Evolutionary conservation across 1,140 invertebrate species (phyloP), one percentile per base, ranked within the genome.

Genomic region (Heliconius nattereri): DNA sequence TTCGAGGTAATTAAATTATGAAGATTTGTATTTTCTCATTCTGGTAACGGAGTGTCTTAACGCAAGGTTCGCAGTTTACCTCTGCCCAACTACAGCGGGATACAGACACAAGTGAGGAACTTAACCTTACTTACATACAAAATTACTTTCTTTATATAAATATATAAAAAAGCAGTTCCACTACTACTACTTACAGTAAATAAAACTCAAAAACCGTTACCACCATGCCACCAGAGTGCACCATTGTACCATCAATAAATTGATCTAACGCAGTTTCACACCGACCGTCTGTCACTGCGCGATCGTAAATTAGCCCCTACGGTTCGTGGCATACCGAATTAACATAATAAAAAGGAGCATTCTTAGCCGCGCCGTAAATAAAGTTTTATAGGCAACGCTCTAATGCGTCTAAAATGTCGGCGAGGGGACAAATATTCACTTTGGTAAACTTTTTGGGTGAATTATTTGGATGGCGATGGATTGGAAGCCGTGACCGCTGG

Each of bases 301-400:
- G 78, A 40, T 84, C 86, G 82, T 89, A 90, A 87, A 89, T 89
- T 86, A 89, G 81, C 81, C 73, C 78, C 79, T 82, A 80, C 49
- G 71, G 71, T 78, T 79, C 81, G 80, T 78, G 79, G 72, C 71
- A 74, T 79, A 78, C 75, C 57, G 87, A 85, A 91, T 91, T 91
- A 90, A 86, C 90, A 91, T 91, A 90, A 91, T 90, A 91, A 91
- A 90, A 90, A 88, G 85, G 86, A 87, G 78, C 87, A 89, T 89
- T 88, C 87, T 87, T 86, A 85, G 79, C 79, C 57, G 54, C 85
- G 81, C 84, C 85, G 88, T 91, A 91, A 91, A 91, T 91, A 91
- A 90, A 88, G 87, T 89, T 91, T 91, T 91, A 91, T 91, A 84
- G 89, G 77, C 84, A 83, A 82, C 85, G 88, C 80, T 87, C 86